Base-by-base conservation (phyloP, 1,140 invertebrate genomes). In the Acromyrmex echinatior region DNA sequence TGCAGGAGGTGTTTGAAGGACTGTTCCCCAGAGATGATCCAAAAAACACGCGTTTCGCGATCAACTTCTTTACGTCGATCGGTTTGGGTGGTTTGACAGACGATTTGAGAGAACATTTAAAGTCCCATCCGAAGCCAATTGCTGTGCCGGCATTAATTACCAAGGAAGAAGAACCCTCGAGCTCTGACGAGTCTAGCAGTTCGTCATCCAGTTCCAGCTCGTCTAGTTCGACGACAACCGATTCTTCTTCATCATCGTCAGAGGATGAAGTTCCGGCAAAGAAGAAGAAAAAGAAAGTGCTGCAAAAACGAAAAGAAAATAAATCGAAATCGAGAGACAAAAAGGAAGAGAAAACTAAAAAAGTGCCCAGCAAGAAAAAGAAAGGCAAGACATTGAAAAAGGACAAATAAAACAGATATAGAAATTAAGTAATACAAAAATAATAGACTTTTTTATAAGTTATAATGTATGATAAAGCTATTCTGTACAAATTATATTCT, bases 31-130 rank as follows among this genome's bases (percentile, higher is more conserved):
- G 98, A 86, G 99, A 99, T 94, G 98, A 99, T 96, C 99, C 99
- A 0, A 97, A 98, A 93, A 99, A 99, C 94, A 99, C 99, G 0
- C 96, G 99, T 92, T 99, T 99, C 96, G 98, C 99, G 0, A 99
- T 99, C 66, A 99, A 99, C 93, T 99, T 99, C 95, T 99, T 99
- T 93, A 99, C 99, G 0, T 99, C 99, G 0, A 99, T 99, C 94
- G 99, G 99, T 91, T 96, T 99, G 25, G 99, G 99, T 80, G 99
- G 99, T 0, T 95, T 99, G 0, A 99, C 99, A 0, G 98, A 99
- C 96, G 98, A 99, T 92, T 95, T 99, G 18, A 95, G 99, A 80
- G 98, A 99, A 92, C 98, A 99, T 96, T 95, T 99, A 56, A 99
- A 99, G 94, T 97, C 96, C 35, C 89, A 90, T 39, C 93, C 94